Evolutionary conservation across 2,888 invertebrate species (phyloP), one percentile per base, ranked within the genome.

Genomic region (Rhagium mordax): DNA sequence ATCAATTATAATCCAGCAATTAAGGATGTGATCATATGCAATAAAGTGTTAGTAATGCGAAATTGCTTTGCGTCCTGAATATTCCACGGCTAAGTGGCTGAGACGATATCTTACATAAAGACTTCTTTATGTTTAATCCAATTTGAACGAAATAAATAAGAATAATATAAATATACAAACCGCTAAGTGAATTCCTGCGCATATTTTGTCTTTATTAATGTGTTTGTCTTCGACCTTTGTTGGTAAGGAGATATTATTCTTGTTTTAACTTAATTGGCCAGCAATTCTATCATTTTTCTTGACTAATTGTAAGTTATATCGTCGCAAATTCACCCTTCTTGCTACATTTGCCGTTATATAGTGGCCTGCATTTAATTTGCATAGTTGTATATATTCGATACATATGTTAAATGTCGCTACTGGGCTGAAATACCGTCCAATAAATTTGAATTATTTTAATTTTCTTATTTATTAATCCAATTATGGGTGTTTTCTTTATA

Each of bases 361-460:
- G 48, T 72, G 47, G 16, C n/a, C 61, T 47, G 60, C 29, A 77
- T 78, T 78, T 79, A 78, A 83, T 84, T 83, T 84, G 82, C 83
- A 81, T 84, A 82, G 84, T 77, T 78, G 81, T 84, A 83, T 83
- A 84, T 84, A 83, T 83, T 75, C 78, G 78, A 78, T 83, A 83
- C 81, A 79, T 81, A 80, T 82, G 81, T 84, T 79, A 75, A 72
- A 81, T 78, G 82, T 83, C 78, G 84, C 83, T 83, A 83, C 83
- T 79, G 79, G 81, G 79, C 80, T 84, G 82, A 83, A 79, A 81
- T 81, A 83, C 78, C 79, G 79, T 72, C 79, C 79, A 79, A 85
- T 84, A 84, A 84, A 84, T 84, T 82, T 81, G 78, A 83, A 82
- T 81, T 84, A 84, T 84, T 84, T 84, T 82, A 81, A 82, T 83